Evolutionary conservation across 1,140 invertebrate species (phyloP).

Genomic region (Pseudomyrmex pallidus): DNA sequence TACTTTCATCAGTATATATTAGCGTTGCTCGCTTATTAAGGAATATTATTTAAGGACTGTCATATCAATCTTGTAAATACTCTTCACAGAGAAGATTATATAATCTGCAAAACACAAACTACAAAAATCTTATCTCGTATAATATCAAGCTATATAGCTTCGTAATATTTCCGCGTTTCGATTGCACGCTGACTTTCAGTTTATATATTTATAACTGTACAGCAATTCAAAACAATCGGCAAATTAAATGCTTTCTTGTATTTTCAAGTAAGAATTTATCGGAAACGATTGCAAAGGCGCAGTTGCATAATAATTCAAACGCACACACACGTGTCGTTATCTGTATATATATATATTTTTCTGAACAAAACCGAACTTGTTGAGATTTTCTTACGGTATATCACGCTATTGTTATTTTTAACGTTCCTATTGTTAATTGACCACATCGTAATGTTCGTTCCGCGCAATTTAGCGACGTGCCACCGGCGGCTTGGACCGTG

Average conservation of each 20-base stretch:
- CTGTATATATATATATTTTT: constrained; percentile 18
- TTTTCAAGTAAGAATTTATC: neutral
- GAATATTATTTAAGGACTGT: constrained; percentile 10
- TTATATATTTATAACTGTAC: constrained; percentile 7
- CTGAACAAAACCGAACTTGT: neutral
- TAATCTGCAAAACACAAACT: constrained; percentile 37
- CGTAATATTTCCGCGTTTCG: constrained; percentile 18
- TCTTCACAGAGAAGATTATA: constrained; percentile 15
- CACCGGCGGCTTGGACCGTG: constrained; percentile 27
- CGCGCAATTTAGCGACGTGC: constrained; percentile 51
- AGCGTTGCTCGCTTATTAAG: constrained; percentile 32
- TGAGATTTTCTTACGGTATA: constrained; percentile 18
- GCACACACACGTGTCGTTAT: neutral
- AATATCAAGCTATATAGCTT: too few relatives aligned
- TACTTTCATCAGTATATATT: constrained; percentile 16
- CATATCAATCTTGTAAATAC: constrained; percentile 36
- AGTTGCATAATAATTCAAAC: neutral
- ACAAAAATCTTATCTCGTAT: constrained; percentile 3
- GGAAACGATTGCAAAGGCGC: neutral
- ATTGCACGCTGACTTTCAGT: neutral
- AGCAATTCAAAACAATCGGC: neutral
- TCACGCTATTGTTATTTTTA: constrained; percentile 28
- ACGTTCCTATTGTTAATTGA: constrained; percentile 51
- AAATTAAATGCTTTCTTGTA: neutral
- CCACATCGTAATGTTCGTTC: constrained; percentile 39